Evolutionary conservation across 1,140 invertebrate genomes (phyloP).

Genomic region (Gryon sp.): DNA sequence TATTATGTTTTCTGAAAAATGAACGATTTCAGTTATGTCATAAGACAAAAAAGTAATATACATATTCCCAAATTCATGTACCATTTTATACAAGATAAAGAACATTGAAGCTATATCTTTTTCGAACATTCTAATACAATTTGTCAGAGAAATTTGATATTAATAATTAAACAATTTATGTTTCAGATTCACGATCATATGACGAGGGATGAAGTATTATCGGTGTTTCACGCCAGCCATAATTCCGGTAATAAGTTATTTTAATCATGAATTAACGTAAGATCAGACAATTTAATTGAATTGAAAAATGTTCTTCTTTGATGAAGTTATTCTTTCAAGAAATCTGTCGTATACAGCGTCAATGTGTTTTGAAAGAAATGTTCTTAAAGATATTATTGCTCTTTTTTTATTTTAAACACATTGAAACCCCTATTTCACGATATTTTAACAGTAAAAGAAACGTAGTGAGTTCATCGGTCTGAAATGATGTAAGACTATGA

Average conservation of each 20-base stretch:
- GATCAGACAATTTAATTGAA: slow-evolving; percentile 19
- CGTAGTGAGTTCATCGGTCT: slow-evolving; percentile 62
- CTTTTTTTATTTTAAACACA: slow-evolving; percentile 15
- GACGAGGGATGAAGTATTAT: slow-evolving; percentile 88
- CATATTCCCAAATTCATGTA: too few relatives aligned
- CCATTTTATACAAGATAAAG: too few relatives aligned
- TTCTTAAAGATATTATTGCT: background rate
- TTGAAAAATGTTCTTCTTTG: slow-evolving; percentile 21
- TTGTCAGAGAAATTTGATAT: slow-evolving; percentile 8
- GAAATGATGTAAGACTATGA: slow-evolving; percentile 37
- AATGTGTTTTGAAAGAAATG: slow-evolving; percentile 1
- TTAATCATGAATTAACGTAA: slow-evolving; percentile 35
- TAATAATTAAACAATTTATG: slow-evolving; percentile 60
- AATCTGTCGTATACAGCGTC: slow-evolving; percentile 10
- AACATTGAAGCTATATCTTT: too few relatives aligned
- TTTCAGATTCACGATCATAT: slow-evolving; percentile 91
- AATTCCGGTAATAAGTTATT: slow-evolving; percentile 82
- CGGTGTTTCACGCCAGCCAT: slow-evolving; percentile 89
- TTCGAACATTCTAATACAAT: too few relatives aligned
- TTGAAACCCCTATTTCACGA: too few relatives aligned
- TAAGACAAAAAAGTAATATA: too few relatives aligned
- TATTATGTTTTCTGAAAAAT: too few relatives aligned
- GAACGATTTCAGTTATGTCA: too few relatives aligned
- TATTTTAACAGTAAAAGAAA: slow-evolving; percentile 39
- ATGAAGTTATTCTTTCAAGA: slow-evolving; percentile 10